Evolutionary conservation across 2,113 vertebrate species (phyloP), one percentile per base, ranked within the genome.

Genomic region (Gavia stellata): DNA sequence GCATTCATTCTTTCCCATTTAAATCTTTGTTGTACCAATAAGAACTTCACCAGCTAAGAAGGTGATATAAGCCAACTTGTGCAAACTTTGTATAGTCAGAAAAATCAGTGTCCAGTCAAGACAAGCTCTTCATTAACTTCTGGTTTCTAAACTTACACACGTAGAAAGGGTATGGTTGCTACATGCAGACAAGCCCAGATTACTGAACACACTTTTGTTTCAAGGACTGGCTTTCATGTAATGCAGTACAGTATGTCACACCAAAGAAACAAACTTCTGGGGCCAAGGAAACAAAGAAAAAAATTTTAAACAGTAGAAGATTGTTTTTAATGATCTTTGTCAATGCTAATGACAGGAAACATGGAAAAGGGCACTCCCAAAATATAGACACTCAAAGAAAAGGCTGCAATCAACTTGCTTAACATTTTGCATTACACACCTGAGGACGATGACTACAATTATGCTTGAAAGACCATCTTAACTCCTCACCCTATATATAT

Each of bases 51-150:
- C 52, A 87, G 31, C 79, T 59, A 84, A 59, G 49, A 74, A 58
- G 15, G 17, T 1, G 26, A 81, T 52, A 71, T 0, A 85, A 73
- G 34, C 31, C 52, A 68, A 83, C 45, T 74, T 65, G 4, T 55
- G 12, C 29, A 78, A 94, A 45, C 28, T 77, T 23, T 9, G 4
- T 49, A 59, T 2, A 92, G 61, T 14, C 42, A 86, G 79, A 87
- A 93, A 86, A 75, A 81, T 71, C 86, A 67, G 29, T 9, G 20
- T 78, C 80, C 74, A 90, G 65, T 93, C 79, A 94, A 90, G 85
- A 86, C 53, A 88, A 94, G 88, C 23, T 85, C 67, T 79, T 90
- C 58, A 72, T 82, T 93, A 95, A 94, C 42, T 82, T 66, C 34
- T 72, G 81, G 44, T 87, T 91, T 82, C 84, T 80, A 68, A 82